phyloP scores from a whole-genome alignment of 2,113 vertebrate genomes.

The Paralichthys olivaceus region DNA sequence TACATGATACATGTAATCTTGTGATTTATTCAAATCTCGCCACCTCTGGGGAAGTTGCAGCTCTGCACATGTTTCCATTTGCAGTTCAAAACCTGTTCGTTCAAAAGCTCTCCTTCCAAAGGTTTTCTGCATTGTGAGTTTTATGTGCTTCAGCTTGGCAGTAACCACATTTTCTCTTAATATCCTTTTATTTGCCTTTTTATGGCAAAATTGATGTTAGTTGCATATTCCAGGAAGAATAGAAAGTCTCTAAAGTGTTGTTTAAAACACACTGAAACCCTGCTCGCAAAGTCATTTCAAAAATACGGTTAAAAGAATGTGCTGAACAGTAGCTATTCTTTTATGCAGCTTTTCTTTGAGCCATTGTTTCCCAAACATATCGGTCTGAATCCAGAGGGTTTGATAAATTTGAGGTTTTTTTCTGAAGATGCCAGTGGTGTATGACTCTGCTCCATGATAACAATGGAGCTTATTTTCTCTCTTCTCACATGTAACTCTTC shows the following conservation, averaged over 20 bases:
- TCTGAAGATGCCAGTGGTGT: constrained; percentile 62
- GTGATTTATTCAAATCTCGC: constrained; percentile 55
- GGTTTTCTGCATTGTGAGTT: constrained; percentile 4
- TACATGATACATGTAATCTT: constrained; percentile 38
- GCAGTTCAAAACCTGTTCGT: constrained; percentile 20
- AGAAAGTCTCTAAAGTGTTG: constrained; percentile 1
- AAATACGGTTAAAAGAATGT: not conserved
- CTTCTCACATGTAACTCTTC: not conserved
- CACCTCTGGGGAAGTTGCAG: constrained; percentile 34
- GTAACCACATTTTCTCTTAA: constrained; percentile 14
- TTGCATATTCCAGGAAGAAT: constrained; percentile 6
- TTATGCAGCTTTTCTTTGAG: constrained; percentile 8
- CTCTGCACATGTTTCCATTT: not conserved
- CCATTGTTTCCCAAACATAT: not conserved
- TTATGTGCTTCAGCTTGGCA: constrained; percentile 2
- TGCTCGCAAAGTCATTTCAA: constrained; percentile 2
- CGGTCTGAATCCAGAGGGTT: not conserved
- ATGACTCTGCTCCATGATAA: constrained; percentile 59
- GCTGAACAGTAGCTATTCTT: not conserved
- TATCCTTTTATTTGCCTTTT: constrained; percentile 13
- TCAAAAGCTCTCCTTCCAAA: not conserved
- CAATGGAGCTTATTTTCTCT: constrained; percentile 19
- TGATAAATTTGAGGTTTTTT: not conserved
- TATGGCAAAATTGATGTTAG: constrained; percentile 1
- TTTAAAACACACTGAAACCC: constrained; percentile 4